Base-by-base conservation (phyloP, 2,113 vertebrate genomes). In the Arizona elegans region DNA sequence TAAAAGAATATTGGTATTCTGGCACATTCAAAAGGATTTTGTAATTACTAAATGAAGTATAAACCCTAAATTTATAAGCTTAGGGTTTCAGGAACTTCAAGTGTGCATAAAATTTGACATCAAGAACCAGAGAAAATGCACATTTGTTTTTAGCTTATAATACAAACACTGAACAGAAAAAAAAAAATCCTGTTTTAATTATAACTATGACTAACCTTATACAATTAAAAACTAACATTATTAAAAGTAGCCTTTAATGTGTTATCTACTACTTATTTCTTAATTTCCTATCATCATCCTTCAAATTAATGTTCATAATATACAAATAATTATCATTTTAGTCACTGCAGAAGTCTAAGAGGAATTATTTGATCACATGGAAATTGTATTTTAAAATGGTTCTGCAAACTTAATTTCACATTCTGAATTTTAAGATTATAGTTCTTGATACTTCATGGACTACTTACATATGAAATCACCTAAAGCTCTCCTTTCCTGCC, bases 1-100 rank as follows among this genome's bases (percentile, higher is more conserved):
- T 94, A 96, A 96, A 96, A 87, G 89, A 94, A 94, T 96, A 95
- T 81, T 95, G 92, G 87, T 95, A 97, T 93, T 95, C 96, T 89
- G 92, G 56, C 21, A 65, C 50, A 87, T 62, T 62, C 58, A 93
- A 90, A 81, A 90, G 21, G 75, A 81, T 6, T 89, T 50, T 56
- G 11, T 92, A 19, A 81, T 24, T 81, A 38, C 88, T 87, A 53
- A 62, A 9, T 26, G 11, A 90, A 56, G 86, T 33, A 33, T 50
- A 86, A 59, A 50, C 19, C 55, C 43, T 43, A 65, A 3, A 21
- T 87, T 54, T 86, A 29, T 54, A 93, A 93, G 90, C 33, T 58
- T 54, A 50, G 5, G 86, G 54, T 90, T 89, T 81, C 5, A 10
- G 43, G 19, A 62, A 92, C n/a, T 19, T 81, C 81, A 43, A 81